Evolutionary conservation across 2,888 invertebrate species (phyloP), one percentile per base, ranked within the genome.

Genomic region (Anthrax anthrax): DNA sequence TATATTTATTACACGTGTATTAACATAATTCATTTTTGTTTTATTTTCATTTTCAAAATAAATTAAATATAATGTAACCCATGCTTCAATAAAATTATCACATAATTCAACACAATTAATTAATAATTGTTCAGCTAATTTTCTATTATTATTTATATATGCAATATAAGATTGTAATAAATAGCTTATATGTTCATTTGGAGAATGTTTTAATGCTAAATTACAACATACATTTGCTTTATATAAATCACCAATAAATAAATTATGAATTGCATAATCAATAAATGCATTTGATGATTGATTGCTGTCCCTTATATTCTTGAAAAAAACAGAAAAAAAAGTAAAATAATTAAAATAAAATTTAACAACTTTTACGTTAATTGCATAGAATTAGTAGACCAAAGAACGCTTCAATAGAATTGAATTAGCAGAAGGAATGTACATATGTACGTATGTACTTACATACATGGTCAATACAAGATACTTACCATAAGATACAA

Each of bases 401-500:
- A n/a, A n/a, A n/a, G n/a, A n/a, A n/a, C n/a, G n/a, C n/a, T n/a
- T n/a, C n/a, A n/a, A n/a, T n/a, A n/a, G n/a, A n/a, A n/a, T n/a
- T n/a, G n/a, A n/a, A n/a, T n/a, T n/a, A n/a, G n/a, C n/a, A n/a
- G n/a, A n/a, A n/a, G n/a, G n/a, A n/a, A n/a, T n/a, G n/a, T n/a
- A n/a, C n/a, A n/a, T n/a, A n/a, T n/a, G n/a, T n/a, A n/a, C n/a
- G n/a, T n/a, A n/a, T n/a, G n/a, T n/a, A n/a, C n/a, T n/a, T n/a
- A n/a, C n/a, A n/a, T n/a, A n/a, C n/a, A n/a, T n/a, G n/a, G n/a
- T n/a, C n/a, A n/a, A n/a, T n/a, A n/a, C n/a, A n/a, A n/a, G n/a
- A n/a, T 14, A 37, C n/a, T 39, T 44, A 50, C 50, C 50, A 48
- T 48, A 14, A 48, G 41, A 42, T 46, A 39, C 18, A 47, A 50